Evolutionary conservation across 2,888 invertebrate species (phyloP).

Genomic region (Orthosia cruda): DNA sequence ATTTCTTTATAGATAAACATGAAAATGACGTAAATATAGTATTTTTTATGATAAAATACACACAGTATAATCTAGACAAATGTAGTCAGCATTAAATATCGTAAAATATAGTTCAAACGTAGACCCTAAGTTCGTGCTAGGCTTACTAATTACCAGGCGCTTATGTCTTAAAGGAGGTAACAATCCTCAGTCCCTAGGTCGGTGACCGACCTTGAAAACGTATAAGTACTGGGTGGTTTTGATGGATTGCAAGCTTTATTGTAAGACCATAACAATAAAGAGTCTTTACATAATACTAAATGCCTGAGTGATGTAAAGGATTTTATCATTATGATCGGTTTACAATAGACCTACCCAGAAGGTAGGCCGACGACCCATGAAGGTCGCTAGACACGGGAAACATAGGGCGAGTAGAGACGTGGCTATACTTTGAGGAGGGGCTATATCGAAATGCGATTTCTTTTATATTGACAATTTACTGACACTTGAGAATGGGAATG

Average conservation of each 20-base stretch:
- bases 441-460: neutral
- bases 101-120: neutral
- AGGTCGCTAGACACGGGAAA: neutral
- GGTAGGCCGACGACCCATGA: neutral
- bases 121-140: neutral
- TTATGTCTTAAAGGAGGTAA: neutral
- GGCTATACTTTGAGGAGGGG: neutral
- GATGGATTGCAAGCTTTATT: conserved; percentile 43
- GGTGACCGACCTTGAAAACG: conserved; percentile 13
- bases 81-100: neutral
- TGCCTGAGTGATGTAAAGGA: conserved; percentile 25
- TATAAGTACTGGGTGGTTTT: conserved; percentile 6
- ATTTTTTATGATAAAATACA: too few relatives aligned
- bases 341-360: neutral
- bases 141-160: conserved; percentile 6
- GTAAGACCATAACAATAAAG: conserved; percentile 33
- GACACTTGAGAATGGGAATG: neutral
- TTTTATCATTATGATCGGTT: neutral
- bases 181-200: conserved; percentile 7
- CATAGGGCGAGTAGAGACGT: too few relatives aligned
- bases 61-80: neutral
- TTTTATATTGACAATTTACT: neutral
- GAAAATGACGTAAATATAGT: too few relatives aligned
- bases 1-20: too few relatives aligned
- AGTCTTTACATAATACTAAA: conserved; percentile 21